phyloP scores from a whole-genome alignment of 2,113 vertebrate genomes.

The Miniopterus natalensis region DNA sequence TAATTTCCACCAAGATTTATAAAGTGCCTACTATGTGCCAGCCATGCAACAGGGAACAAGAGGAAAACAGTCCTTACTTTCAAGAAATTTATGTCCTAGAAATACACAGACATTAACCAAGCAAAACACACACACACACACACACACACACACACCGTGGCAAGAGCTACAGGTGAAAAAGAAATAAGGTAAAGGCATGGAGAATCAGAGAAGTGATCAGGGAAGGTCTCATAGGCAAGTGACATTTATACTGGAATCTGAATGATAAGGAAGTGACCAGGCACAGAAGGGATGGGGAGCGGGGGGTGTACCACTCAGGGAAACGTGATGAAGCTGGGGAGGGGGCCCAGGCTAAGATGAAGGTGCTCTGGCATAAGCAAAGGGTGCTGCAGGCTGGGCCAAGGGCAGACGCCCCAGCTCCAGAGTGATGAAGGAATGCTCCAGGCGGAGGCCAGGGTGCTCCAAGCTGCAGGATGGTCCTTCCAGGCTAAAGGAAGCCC shows the following conservation, averaged over 20 bases:
- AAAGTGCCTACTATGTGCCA: background rate
- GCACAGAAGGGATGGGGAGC: background rate
- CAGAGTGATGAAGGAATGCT: background rate
- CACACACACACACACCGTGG: background rate
- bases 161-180: background rate
- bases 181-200: background rate
- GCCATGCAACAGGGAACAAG: background rate
- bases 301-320: too few relatives aligned
- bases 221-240: background rate
- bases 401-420: background rate
- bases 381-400: background rate
- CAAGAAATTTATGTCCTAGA: background rate
- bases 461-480: background rate
- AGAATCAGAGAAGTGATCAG: background rate
- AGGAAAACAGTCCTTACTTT: background rate
- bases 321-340: background rate
- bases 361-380: background rate
- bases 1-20: background rate
- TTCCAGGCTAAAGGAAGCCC: background rate
- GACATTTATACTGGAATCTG: background rate
- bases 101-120: background rate
- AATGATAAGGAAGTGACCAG: background rate
- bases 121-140: background rate
- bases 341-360: background rate
- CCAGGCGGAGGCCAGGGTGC: background rate